Evolutionary conservation across 2,113 vertebrate genomes (phyloP).

Genomic region (Anolis sagrei): DNA sequence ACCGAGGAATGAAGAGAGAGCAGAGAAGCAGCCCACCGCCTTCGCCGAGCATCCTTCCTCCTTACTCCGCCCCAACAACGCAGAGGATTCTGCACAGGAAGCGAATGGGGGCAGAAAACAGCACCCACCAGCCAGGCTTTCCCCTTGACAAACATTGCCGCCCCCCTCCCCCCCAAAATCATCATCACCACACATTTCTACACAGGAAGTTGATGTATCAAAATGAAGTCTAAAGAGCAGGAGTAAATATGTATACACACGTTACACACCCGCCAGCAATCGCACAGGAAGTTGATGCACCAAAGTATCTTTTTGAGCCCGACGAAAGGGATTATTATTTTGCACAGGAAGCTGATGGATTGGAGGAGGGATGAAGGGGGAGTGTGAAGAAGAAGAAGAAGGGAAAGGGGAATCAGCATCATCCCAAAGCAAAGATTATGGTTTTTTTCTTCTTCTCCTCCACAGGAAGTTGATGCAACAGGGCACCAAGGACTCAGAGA

Average conservation of each 20-base stretch:
- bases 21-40: background rate
- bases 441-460: background rate
- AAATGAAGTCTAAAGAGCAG: background rate
- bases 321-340: slow-evolving; percentile 5
- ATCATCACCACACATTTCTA: background rate
- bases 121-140: no score
- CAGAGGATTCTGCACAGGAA: slow-evolving; percentile 43
- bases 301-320: slow-evolving; percentile 1
- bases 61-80: slow-evolving; percentile 6
- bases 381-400: background rate
- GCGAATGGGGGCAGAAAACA: slow-evolving; percentile 24
- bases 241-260: background rate
- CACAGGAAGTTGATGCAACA: slow-evolving; percentile 61
- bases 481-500: slow-evolving; percentile 30
- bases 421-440: slow-evolving; percentile 31
- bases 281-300: slow-evolving; percentile 25
- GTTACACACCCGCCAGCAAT: background rate
- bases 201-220: slow-evolving; percentile 18
- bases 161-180: no score
- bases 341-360: slow-evolving; percentile 37
- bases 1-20: slow-evolving; percentile 3
- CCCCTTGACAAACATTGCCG: no score
- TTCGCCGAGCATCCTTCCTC: slow-evolving; percentile 20
- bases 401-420: slow-evolving; percentile 4
- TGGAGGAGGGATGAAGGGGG: slow-evolving; percentile 31